Base-by-base conservation (phyloP, 2,888 invertebrate genomes). In the Drosophila ochracea region DNA sequence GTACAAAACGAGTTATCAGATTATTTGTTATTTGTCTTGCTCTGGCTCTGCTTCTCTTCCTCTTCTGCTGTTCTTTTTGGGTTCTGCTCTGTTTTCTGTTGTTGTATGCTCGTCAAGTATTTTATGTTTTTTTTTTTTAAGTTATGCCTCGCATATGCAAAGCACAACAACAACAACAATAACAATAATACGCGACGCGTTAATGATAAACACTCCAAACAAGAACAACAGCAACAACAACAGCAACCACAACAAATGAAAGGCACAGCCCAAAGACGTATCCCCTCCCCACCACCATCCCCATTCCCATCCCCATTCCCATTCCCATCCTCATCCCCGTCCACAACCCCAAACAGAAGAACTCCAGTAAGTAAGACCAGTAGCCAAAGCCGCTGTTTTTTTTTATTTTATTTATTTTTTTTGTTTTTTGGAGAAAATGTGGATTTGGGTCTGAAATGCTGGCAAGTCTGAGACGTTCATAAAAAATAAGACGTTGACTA, bases 1-100 rank as follows among this genome's bases (percentile, higher is more conserved):
- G 89, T 87, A 91, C 87, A 90, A 91, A 90, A 91, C 91, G 89
- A 91, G 91, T 91, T 91, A 90, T 90, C 91, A 91, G 89, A 89
- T 89, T 89, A 90, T 89, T 90, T 88, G 90, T 89, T 90, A 87
- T 89, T 84, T 87, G 81, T 89, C 83, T 84, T 82, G 71, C 78
- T 70, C 71, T 75, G 70, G 73, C 54, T 68, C 67, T 71, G 63
- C 58, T 69, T 52, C 35, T 55, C 39, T 66, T 28, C 33, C 57
- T 63, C 66, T 65, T 60, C 70, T 43, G 31, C 43, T 58, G 61
- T 71, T 79, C 52, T 25, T 59, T 41, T 54, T 25, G 49, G 39
- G 68, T 66, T 76, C 73, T 68, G 78, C 68, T 76, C 62, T 63
- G 66, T 65, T 63, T 65, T 63, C 77, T 58, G 53, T 68, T 59